Evolutionary conservation across 2,888 invertebrate genomes (phyloP).

Genomic region (Amaurobius ferox): DNA sequence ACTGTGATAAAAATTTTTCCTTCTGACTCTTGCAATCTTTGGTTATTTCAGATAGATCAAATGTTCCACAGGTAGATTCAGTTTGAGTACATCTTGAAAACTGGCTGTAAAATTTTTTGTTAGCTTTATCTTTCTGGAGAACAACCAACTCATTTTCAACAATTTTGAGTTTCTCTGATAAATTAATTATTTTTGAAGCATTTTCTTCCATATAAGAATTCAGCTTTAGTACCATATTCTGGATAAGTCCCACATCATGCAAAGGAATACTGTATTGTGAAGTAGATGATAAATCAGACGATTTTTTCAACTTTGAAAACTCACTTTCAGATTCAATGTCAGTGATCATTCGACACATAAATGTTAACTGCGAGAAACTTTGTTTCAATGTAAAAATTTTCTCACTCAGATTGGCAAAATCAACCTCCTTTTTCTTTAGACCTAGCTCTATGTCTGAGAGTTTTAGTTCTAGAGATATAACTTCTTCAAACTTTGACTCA

Average conservation of each 20-base stretch:
- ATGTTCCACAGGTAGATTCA: no score
- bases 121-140: background rate
- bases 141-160: background rate
- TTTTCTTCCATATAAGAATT: conserved; percentile 15
- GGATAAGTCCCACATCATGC: background rate
- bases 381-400: conserved; percentile 6
- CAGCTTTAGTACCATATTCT: background rate
- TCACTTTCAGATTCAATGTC: background rate
- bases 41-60: no score
- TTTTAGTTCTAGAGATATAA: background rate
- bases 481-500: conserved; percentile 9
- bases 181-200: background rate
- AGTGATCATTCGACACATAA: background rate
- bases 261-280: background rate
- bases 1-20: no score
- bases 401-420: background rate
- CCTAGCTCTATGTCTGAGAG: background rate
- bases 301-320: background rate
- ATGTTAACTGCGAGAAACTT: background rate
- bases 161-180: background rate
- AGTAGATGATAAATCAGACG: background rate
- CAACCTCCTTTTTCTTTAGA: conserved; percentile 2
- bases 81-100: background rate
- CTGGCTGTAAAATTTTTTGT: background rate
- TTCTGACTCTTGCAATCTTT: no score